Evolutionary conservation across 2,113 vertebrate genomes (phyloP).

Genomic region (Dromiciops gliroides): DNA sequence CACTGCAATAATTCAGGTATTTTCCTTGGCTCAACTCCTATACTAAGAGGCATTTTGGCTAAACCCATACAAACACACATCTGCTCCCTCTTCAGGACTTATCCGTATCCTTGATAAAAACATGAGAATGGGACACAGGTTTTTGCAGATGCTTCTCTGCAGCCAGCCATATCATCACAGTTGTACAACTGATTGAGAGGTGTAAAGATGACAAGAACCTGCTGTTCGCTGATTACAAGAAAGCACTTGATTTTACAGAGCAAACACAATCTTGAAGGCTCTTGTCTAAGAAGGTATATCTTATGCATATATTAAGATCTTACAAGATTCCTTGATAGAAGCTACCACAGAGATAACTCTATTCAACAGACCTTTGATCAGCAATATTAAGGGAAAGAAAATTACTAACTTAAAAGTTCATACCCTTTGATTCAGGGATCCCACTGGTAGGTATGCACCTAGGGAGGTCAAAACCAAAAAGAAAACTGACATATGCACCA

Average conservation of each 20-base stretch:
- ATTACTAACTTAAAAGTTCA: background rate
- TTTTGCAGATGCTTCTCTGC: background rate
- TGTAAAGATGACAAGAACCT: background rate
- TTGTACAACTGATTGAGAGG: background rate
- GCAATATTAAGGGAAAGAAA: background rate
- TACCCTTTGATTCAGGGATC: too few relatives aligned
- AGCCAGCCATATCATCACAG: background rate
- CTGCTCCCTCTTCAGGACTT: background rate
- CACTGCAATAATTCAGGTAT: background rate
- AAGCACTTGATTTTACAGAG: background rate
- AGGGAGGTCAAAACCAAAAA: background rate
- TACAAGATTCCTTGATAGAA: background rate
- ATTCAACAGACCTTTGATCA: background rate
- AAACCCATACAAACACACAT: background rate
- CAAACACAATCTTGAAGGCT: background rate
- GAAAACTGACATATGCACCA: background rate
- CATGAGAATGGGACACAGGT: background rate
- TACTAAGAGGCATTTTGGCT: background rate
- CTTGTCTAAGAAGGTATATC: background rate
- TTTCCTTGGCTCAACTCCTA: background rate
- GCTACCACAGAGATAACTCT: background rate
- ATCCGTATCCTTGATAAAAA: background rate
- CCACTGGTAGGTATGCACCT: too few relatives aligned
- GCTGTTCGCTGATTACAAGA: background rate
- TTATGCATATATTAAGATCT: background rate